Evolutionary conservation across 2,888 invertebrate genomes (phyloP), one percentile per base, ranked within the genome.

Genomic region (Agonopterix arenella): DNA sequence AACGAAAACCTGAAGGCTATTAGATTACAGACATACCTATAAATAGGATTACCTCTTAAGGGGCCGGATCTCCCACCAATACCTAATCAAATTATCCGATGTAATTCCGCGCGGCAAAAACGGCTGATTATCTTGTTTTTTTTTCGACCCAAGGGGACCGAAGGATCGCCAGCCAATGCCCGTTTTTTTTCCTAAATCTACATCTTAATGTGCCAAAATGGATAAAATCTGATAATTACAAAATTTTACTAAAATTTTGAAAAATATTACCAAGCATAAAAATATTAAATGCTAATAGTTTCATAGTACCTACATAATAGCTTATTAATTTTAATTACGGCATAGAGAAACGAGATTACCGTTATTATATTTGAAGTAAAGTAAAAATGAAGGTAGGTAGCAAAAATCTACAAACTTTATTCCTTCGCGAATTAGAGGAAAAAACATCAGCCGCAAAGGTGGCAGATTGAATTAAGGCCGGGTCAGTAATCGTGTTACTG

Each of bases 401-500:
- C 28, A 28, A 28, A 28, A 28, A 28, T 28, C 28, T 28, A 28
- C 28, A 28, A 28, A 28, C 28, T 28, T 40, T 43, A n/a, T 49
- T 70, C 73, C 70, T 68, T 13, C 44, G 66, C 73, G 74, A 69
- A 65, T 65, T 28, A 28, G 5, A 28, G 66, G 54, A 72, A 77
- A 71, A 78, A 79, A 73, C 75, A 67, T 64, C 73, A 77, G 57
- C 78, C 72, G 75, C 69, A 64, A 54, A 68, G 70, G 63, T 68
- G 64, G 62, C 71, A 84, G 82, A 89, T 88, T 73, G 78, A 85
- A 86, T 89, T 89, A 88, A 78, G 80, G 76, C 67, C 74, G 79
- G 86, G 86, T 85, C 88, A 88, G 83, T 89, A 88, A 89, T 89
- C 84, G 74, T 71, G 79, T 89, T 89, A 88, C 84, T 68, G 86